Conservation (phyloP, 2,797 vertebrate species). For the Dallia pectoralis region DNA sequence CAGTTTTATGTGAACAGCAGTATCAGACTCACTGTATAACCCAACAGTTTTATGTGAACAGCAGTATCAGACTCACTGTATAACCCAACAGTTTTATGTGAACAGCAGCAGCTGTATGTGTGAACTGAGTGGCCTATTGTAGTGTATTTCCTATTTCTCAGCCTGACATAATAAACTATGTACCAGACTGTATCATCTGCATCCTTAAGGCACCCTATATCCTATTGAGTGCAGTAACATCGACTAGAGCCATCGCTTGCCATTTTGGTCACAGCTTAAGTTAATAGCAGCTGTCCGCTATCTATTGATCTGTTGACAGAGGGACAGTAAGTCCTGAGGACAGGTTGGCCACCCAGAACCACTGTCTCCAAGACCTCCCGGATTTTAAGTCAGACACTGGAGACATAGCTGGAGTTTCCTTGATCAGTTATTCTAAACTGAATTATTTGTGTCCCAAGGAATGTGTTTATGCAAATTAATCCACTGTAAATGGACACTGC, state of each 20-base stretch:
- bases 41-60: not conserved
- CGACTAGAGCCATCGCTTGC: not conserved
- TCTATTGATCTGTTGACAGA: conserved; percentile 2
- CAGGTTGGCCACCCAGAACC: not conserved
- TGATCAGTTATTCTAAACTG: not conserved
- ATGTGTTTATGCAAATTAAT: conserved; percentile 4
- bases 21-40: not conserved
- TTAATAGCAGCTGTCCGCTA: not conserved
- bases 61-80: not conserved
- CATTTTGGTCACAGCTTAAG: not conserved
- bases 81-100: not conserved
- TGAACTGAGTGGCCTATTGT: not conserved
- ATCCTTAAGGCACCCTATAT: not conserved
- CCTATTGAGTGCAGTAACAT: not conserved
- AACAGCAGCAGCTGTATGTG: not conserved
- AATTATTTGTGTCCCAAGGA: not conserved
- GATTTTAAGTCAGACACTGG: not conserved
- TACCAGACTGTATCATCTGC: not conserved
- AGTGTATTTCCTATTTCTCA: not conserved
- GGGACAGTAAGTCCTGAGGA: not conserved
- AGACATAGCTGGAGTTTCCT: not conserved
- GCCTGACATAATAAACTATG: not conserved
- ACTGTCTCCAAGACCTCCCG: not conserved
- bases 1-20: not conserved
- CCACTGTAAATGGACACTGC: not conserved